Base-by-base conservation (phyloP, 23 tunicate species). In the Clavelina lepadiformis region DNA sequence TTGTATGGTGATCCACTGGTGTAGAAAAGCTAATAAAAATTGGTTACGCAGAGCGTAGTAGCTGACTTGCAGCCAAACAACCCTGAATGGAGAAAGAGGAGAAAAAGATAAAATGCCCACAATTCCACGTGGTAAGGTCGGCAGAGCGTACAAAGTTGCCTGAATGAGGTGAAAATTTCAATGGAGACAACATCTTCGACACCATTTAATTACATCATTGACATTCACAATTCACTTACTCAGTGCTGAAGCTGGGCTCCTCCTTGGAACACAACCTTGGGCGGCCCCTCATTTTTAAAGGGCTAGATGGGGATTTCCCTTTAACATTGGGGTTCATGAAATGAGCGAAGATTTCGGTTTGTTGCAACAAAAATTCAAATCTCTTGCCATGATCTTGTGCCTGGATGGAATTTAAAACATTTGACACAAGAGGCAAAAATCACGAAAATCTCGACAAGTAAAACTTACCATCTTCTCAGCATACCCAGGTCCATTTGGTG, bases 281-380 rank as follows among this genome's bases (percentile, higher is more conserved):
- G 51, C 96, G 57, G 21, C 96, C 96, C 46, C 78, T 73, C 76
- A 87, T 87, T 44, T 87, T 87, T 37, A 87, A 56, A 33, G 96
- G 96, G 60, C 96, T 87, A 3, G 96, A 71, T 3, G 96, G 96
- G 50, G 96, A 79, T 74, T 87, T 87, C 19, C 80, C 68, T 51
- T 87, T 87, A 3, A 87, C 85, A 38, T 68, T 87, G 15, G 97
- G 88, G 44, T 89, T 81, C 91, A 89, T 89, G 71, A 81, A 89
- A 81, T 89, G 88, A 46, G 97, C 89, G 35, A 89, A 89, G 33
- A 89, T 81, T 65, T 89, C 97, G 0, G 97, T 89, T 37, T 89
- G 97, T 61, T 81, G 71, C 46, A 89, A 65, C 38, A 89, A 56
- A 63, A 89, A 89, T 35, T 89, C 97, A 81, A 89, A 89, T 13